Conservation (phyloP, 2,113 vertebrate species). For the Oncorhynchus nerka region DNA sequence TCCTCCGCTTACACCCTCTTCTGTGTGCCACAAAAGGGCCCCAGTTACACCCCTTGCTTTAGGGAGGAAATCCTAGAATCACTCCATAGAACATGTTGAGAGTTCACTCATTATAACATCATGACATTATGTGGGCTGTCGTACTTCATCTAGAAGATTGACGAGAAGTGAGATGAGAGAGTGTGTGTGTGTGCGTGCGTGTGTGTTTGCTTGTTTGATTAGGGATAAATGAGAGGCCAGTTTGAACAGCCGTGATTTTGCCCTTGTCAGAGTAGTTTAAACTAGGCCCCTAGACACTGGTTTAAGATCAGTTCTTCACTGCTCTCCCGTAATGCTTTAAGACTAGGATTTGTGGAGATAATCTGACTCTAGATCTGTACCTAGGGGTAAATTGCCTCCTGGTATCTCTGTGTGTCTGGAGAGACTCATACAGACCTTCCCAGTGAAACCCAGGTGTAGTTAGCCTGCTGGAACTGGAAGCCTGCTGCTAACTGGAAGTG, state of each 20-base stretch:
- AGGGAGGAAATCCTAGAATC: neutral
- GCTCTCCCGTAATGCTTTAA: neutral
- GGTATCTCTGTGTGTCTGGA: neutral
- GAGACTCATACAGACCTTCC: neutral
- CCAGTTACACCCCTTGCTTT: neutral
- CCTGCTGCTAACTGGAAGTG: neutral
- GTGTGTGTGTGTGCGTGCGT: neutral
- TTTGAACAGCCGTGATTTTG: neutral
- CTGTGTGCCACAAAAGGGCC: neutral
- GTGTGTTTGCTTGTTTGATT: neutral
- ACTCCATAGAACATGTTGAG: neutral
- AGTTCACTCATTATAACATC: neutral
- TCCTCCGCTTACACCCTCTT: no score
- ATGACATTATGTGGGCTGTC: neutral
- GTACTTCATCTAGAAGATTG: neutral
- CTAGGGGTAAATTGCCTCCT: neutral
- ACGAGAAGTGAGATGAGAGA: no score
- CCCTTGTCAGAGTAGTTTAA: neutral
- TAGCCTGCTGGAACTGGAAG: neutral
- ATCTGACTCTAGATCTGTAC: neutral
- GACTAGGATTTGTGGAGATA: neutral
- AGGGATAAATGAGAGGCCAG: neutral
- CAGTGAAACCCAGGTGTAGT: neutral
- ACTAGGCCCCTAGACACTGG: neutral
- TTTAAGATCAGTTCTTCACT: neutral